phyloP scores from a whole-genome alignment of 2,888 invertebrate genomes.

The Xanthia togata region DNA sequence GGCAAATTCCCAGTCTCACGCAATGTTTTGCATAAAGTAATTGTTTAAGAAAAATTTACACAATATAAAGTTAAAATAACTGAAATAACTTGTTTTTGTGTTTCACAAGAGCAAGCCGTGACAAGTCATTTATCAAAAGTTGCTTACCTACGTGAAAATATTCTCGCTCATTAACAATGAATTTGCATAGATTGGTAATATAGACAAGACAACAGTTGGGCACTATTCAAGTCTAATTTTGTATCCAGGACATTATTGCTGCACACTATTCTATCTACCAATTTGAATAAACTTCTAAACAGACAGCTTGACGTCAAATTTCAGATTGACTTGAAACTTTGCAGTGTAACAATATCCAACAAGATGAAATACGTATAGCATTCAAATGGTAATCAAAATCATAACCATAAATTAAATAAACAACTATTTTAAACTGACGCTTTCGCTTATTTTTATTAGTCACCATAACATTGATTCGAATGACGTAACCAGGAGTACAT shows the following conservation, averaged over 20 bases:
- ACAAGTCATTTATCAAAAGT: constrained; percentile 49
- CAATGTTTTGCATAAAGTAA: constrained; percentile 77
- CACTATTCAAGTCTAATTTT: constrained; percentile 36
- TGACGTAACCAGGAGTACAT: constrained; percentile 55
- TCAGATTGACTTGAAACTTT: constrained; percentile 2
- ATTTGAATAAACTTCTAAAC: constrained; percentile 25
- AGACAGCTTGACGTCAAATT: constrained; percentile 14
- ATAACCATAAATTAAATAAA: constrained; percentile 23
- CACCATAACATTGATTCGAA: constrained; percentile 38
- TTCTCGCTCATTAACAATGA: constrained; percentile 50
- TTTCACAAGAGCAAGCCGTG: constrained; percentile 53
- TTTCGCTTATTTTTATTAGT: constrained; percentile 21
- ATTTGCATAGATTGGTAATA: constrained; percentile 59
- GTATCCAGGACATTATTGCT: constrained; percentile 36
- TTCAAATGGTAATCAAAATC: constrained; percentile 25
- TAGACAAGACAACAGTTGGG: constrained; percentile 51
- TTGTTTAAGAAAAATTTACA: constrained; percentile 75
- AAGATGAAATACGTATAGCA: constrained; percentile 9
- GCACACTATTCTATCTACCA: constrained; percentile 19
- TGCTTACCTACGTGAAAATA: constrained; percentile 46
- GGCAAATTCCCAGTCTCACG: constrained; percentile 79
- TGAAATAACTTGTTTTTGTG: constrained; percentile 44
- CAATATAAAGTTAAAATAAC: constrained; percentile 62
- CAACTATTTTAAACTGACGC: constrained; percentile 17
- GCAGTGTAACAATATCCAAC: constrained; percentile 22